Evolutionary conservation across 2,888 invertebrate species (phyloP).

Genomic region (Drosophila paramelanica): DNA sequence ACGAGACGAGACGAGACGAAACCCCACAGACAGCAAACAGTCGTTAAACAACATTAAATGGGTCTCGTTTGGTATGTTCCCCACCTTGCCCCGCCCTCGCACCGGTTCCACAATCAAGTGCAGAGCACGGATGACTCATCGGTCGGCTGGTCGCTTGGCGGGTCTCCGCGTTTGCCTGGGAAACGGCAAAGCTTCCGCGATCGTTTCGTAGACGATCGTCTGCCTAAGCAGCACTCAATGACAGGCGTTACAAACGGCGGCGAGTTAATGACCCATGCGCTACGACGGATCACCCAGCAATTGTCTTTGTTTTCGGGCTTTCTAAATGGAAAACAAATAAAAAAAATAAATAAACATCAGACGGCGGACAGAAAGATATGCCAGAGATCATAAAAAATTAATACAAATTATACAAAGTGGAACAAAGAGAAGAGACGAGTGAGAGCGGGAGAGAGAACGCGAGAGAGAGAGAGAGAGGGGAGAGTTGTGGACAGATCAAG

Average conservation of each 20-base stretch:
- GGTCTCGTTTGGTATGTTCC: constrained; percentile 63
- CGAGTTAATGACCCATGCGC: constrained; percentile 71
- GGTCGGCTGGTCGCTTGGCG: constrained; percentile 18
- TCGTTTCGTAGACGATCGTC: constrained; percentile 53
- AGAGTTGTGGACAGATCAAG: constrained; percentile 26
- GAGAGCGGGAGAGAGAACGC: neutral
- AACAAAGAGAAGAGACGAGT: constrained; percentile 15
- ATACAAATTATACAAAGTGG: constrained; percentile 67
- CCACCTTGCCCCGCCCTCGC: neutral
- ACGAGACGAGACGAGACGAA: constrained; percentile 47
- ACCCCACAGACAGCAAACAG: constrained; percentile 61
- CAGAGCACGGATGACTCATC: constrained; percentile 46
- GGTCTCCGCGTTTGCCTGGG: constrained; percentile 29
- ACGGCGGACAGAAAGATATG: constrained; percentile 3
- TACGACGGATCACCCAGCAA: constrained; percentile 68
- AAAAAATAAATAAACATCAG: constrained; percentile 6
- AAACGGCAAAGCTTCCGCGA: constrained; percentile 64
- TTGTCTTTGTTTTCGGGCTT: constrained; percentile 68
- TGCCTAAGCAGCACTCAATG: constrained; percentile 78
- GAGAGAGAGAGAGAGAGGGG: too few species aligned
- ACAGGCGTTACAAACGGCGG: constrained; percentile 76
- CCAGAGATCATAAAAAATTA: constrained; percentile 72
- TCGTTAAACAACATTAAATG: constrained; percentile 79
- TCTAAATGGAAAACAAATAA: constrained; percentile 78
- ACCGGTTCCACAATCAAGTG: constrained; percentile 36